Conservation (phyloP, 2,113 vertebrate species). For the Forbesichthys papilliferus region DNA sequence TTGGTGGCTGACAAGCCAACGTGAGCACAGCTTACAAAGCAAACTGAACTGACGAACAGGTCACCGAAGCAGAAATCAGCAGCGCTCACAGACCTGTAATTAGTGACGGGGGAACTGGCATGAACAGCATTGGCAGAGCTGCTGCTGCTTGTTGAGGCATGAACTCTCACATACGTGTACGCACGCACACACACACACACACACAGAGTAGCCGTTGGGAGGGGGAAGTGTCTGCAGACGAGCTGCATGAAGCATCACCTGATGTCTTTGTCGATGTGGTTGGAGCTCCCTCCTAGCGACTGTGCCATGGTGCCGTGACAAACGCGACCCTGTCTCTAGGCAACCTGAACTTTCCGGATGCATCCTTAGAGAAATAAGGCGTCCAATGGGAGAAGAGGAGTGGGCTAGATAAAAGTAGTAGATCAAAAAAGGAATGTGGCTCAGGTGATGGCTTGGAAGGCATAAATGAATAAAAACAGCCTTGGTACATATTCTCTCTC, state of each 20-base stretch:
- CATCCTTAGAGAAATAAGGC: conserved; percentile 25
- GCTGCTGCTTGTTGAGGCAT: not conserved
- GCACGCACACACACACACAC: conserved; percentile 28
- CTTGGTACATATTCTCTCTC: not conserved
- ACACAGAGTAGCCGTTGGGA: conserved; percentile 35
- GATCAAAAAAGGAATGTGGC: not conserved
- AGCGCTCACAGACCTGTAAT: not conserved
- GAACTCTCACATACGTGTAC: not conserved
- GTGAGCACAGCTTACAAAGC: conserved; percentile 58
- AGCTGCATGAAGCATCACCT: conserved; percentile 72
- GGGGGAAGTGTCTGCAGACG: conserved; percentile 60
- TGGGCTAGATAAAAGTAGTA: not conserved
- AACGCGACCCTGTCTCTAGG: conserved; percentile 74
- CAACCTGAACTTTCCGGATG: conserved; percentile 65
- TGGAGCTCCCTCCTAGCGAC: conserved; percentile 54
- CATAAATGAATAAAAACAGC: not conserved
- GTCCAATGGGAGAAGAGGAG: not conserved
- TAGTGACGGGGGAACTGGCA: not conserved
- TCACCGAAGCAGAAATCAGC: conserved; percentile 59
- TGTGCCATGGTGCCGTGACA: conserved; percentile 58
- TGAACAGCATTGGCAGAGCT: not conserved
- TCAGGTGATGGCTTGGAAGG: not conserved
- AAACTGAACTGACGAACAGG: conserved; percentile 50
- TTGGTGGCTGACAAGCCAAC: conserved; percentile 54
- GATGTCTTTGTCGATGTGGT: conserved; percentile 76